Evolutionary conservation across 1,140 invertebrate genomes (phyloP).

Genomic region (Himalopsyche phryganea): DNA sequence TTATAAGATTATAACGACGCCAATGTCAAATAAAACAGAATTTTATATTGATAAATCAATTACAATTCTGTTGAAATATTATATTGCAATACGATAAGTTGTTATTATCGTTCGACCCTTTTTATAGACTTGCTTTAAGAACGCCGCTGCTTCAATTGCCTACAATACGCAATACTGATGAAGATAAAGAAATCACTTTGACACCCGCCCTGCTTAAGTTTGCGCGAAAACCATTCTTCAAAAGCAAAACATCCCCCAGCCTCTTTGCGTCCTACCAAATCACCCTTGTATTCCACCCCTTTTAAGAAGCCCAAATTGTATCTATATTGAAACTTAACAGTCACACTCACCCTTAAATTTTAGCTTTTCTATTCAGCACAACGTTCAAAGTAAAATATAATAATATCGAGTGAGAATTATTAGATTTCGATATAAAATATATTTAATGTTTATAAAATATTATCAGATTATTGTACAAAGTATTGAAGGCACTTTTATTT

Average conservation of each 20-base stretch:
- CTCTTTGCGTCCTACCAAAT: neutral
- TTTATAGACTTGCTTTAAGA: too few relatives aligned
- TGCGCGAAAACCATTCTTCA: slow-evolving; percentile 16
- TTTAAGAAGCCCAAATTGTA: neutral
- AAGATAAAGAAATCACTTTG: slow-evolving; percentile 26
- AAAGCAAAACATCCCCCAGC: slow-evolving; percentile 4
- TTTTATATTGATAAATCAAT: too few relatives aligned
- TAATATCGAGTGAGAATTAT: too few relatives aligned
- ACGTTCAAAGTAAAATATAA: neutral
- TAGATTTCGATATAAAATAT: too few relatives aligned
- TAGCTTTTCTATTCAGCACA: neutral
- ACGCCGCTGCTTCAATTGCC: neutral
- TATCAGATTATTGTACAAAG: too few relatives aligned
- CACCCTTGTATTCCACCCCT: neutral
- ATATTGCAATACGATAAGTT: too few relatives aligned
- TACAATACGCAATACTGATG: slow-evolving; percentile 16
- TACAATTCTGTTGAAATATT: too few relatives aligned
- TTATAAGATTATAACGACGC: too few relatives aligned
- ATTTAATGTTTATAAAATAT: too few relatives aligned
- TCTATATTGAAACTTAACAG: neutral
- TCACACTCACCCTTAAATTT: neutral
- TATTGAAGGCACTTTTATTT: too few relatives aligned
- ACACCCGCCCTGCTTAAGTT: slow-evolving; percentile 22
- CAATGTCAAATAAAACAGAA: too few relatives aligned
- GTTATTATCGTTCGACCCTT: too few relatives aligned